Conservation (phyloP, 2,113 vertebrate genomes). For the Hemicordylus capensis region DNA sequence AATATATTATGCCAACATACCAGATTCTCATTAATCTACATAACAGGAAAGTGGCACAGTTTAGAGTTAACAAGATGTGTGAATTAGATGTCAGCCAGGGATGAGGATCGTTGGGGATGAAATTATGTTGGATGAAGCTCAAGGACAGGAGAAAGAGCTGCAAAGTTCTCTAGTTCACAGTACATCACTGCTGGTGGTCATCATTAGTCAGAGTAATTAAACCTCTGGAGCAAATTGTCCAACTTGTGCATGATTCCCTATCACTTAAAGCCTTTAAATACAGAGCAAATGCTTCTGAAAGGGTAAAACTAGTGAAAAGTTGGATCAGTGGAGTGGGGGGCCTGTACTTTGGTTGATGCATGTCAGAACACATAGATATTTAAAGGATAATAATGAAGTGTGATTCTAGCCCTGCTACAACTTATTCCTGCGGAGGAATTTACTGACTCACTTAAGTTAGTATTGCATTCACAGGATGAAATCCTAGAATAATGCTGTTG, state of each 20-base stretch:
- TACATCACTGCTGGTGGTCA: neutral
- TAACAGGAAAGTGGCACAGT: neutral
- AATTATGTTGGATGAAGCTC: neutral
- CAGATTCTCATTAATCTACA: neutral
- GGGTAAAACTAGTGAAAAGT: neutral
- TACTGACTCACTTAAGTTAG: neutral
- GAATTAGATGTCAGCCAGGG: neutral
- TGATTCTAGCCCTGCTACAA: neutral
- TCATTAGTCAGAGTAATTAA: neutral
- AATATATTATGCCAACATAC: fast-evolving
- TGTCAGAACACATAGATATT: neutral
- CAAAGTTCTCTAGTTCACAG: neutral
- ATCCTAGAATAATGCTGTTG: neutral
- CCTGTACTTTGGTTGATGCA: neutral
- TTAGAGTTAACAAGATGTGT: neutral
- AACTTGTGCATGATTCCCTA: neutral
- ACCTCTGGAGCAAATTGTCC: neutral
- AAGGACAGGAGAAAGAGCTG: neutral
- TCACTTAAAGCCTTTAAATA: neutral
- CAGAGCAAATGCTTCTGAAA: neutral
- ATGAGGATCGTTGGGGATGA: neutral
- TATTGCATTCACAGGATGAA: neutral
- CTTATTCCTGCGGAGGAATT: neutral
- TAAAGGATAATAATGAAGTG: too few relatives aligned
- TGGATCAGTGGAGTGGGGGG: neutral